Evolutionary conservation across 2,797 vertebrate genomes (phyloP), one percentile per base, ranked within the genome.

Genomic region (Pseudomugil gertrudae): DNA sequence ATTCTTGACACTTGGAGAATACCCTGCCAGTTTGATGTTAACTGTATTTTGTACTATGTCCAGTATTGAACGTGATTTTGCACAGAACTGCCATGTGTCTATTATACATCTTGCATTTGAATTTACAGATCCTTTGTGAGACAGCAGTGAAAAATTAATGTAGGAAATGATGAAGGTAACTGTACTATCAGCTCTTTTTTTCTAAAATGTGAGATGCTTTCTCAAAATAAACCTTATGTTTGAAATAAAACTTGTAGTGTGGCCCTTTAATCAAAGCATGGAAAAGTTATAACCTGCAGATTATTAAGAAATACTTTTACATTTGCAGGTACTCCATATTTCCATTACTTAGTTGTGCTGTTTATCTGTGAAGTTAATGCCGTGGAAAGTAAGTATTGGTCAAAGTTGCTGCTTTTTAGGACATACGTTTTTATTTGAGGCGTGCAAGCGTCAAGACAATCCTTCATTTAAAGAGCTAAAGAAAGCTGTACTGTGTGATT

Each of bases 81-180:
- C 84, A 86, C 87, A 89, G 77, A 84, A 89, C 88, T 88, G 86
- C 87, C 83, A 67, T 87, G 82, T 72, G 15, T 83, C 52, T 57
- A 30, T 75, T 59, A 30, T 72, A 77, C 62, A 69, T 85, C 40
- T 72, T 77, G 80, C 60, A 62, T 83, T 81, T 36, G 69, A 55
- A 66, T 69, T 68, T 55, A 80, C 64, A 63, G 48, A 36, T 47
- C 29, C 50, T 64, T 73, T 27, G 36, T 78, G 53, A 6, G 6
- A 58, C 38, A 24, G 26, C 80, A 1, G 64, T 65, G 38, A 58
- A 60, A 24, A 26, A 26, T 60, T 4, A 43, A 48, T 23, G 10
- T 35, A 9, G 29, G 38, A 62, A 51, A 64, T 27, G 50, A 64
- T 27, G 50, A 53, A 45, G 43, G 9, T 45, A 45, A 45, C n/a